Base-by-base conservation (phyloP, 2,797 vertebrate species). In the Decapterus maruadsi region DNA sequence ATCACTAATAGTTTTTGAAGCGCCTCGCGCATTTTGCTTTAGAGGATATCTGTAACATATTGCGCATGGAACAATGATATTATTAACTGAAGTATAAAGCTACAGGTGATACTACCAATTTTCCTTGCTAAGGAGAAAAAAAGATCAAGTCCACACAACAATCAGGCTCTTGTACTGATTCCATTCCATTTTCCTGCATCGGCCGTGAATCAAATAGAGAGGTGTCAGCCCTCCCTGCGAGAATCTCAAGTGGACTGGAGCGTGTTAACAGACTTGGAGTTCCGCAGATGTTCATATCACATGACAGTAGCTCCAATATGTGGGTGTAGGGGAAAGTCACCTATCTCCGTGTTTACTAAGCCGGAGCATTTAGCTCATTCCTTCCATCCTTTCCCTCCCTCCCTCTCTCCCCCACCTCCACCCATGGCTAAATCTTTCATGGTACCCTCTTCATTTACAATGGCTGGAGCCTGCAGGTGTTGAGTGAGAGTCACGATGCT, bases 391-490 rank as follows among this genome's bases (percentile, higher is more conserved):
- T 17, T 26, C 26, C 26, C 26, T 26, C 26, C 26, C 26, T 26
- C 26, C 26, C 26, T 26, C 26, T 3, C 26, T 26, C 26, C 26
- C 26, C 26, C 26, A 26, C 26, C 26, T 26, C 26, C 26, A 26
- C 26, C 26, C 26, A n/a, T 26, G 75, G 66, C 75, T 80, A 82
- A 59, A 86, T 90, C 92, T 91, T 84, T 94, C 93, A 92, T 61
- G 88, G 89, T 69, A 87, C 87, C 91, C 89, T 91, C 90, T 90
- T 93, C 73, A 72, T 88, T 84, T 62, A 78, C 81, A 78, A 58
- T 69, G 84, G 80, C 89, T 88, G 67, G 71, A 91, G 84, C 84
- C 88, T 89, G 89, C 87, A 88, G 91, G 92, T 90, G 94, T 90
- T 85, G 93, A 95, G 87, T 92, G 93, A 92, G 77, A 75, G 85